Evolutionary conservation across 2,113 vertebrate genomes (phyloP), one percentile per base, ranked within the genome.

Genomic region (Callorhinus ursinus): DNA sequence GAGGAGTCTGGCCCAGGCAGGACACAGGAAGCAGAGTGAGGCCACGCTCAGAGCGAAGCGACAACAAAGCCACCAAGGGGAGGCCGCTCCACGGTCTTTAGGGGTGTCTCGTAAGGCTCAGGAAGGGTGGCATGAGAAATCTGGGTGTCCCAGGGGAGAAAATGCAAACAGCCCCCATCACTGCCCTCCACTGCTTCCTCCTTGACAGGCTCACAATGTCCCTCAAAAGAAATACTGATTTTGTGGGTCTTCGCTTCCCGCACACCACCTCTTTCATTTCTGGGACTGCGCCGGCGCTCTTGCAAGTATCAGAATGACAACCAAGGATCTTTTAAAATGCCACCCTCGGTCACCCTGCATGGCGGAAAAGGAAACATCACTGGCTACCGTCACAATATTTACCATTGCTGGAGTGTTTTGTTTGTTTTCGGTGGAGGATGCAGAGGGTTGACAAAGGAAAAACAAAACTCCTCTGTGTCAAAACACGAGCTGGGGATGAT

Each of bases 401-500:
- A 81, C 63, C 71, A 28, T 36, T 0, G 28, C 63, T 8, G 24
- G 7, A 24, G 71, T 18, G 81, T 31, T 88, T 24, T 94, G 93
- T 84, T 90, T 92, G 57, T 95, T 92, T 93, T 96, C 5, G 0
- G 72, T 7, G 67, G 97, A 96, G 94, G 96, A 96, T 71, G 76
- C 94, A 65, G 59, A 53, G 89, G 82, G 36, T 15, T 28, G 92
- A 97, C 92, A 92, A 93, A 96, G 84, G 87, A 85, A 97, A 96
- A 95, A 89, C 88, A 97, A 93, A 98, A 95, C 92, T 91, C 72
- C 83, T 91, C 86, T 59, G 57, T 33, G 42, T 95, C 97, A 84
- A 92, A 95, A 92, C 81, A 94, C 63, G 72, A 59, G 84, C 94
- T 33, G 39, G 39, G 80, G 93, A 92, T 91, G 83, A 88, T 49